Evolutionary conservation across 2,888 invertebrate species (phyloP), one percentile per base, ranked within the genome.

Genomic region (Sminthurides aquaticus): DNA sequence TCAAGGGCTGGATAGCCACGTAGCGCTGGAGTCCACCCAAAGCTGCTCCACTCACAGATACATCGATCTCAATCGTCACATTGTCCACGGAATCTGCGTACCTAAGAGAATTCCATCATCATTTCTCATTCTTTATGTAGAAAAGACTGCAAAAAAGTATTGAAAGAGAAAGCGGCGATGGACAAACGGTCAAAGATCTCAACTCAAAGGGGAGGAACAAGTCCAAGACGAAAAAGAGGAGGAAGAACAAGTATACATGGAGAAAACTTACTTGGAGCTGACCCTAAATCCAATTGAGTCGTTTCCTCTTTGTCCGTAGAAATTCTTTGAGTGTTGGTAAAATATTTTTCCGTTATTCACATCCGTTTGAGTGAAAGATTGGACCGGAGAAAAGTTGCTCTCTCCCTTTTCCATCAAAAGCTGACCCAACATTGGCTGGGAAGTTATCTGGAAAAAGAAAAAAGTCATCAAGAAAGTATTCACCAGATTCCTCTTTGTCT

Each of bases 11-110:
- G 49, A 74, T 69, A 27, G 70, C 48, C 29, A 74, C 72, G 64
- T 74, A 74, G 43, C 74, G 69, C 60, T 72, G 70, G 34, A 74
- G 70, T 59, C 74, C 74, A 48, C 74, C 74, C 1, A 73, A 63
- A 15, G 73, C 73, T 48, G 73, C 73, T 49, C 73, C 74, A 65
- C 69, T 72, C 49, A 73, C 73, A 20, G 71, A 71, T 60, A 74
- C 70, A 59, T 72, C 71, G 60, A 74, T 68, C 64, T 71, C 70
- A 59, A 74, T 49, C 8, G 69, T 69, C 52, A 74, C 68, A 65
- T 72, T 72, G 62, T 69, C 63, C 63, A 74, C 27, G n/a, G 70
- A 63, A 43, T 74, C 73, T 26, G 72, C 69, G 60, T 70, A 72
- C 64, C 74, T 48, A 34, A 55, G 25, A 66, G 48, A 52, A 22